These are phyloP conservation scores for Liopterus haemorrhoidalis DNA, from an alignment of 2,888 invertebrate species.

Conservation along the genomic window DNA sequence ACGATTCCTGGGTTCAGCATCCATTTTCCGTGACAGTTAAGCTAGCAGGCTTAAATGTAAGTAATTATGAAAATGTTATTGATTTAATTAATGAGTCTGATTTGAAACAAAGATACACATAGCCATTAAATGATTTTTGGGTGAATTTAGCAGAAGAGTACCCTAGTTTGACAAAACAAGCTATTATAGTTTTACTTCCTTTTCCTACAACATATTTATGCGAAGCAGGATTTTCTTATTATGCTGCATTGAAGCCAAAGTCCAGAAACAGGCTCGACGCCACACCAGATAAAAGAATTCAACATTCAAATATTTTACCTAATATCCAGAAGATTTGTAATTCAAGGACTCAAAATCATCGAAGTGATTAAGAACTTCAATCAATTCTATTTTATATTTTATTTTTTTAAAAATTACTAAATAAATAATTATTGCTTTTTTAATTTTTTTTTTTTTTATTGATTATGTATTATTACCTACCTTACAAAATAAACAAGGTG, in stretches of 20 bases:
- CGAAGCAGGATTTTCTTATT: conserved; percentile 12
- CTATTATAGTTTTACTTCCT: conserved; percentile 9
- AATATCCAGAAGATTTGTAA: conserved; percentile 13
- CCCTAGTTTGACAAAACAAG: conserved; percentile 7
- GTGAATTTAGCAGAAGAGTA: conserved; percentile 10
- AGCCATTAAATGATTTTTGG: conserved; percentile 11
- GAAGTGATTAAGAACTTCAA: conserved; percentile 10
- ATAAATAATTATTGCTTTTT: conserved; percentile 20
- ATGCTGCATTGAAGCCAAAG: conserved; percentile 14
- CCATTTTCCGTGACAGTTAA: conserved; percentile 7
- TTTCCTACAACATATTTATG: conserved; percentile 11
- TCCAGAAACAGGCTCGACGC: conserved; percentile 15
- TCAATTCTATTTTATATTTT: conserved; percentile 21
- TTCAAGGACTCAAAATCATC: conserved; percentile 11
- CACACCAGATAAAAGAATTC: conserved; percentile 10
- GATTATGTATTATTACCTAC: conserved; percentile 11
- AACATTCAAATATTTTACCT: conserved; percentile 15
- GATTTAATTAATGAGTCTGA: conserved; percentile 12
- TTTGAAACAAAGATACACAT: conserved; percentile 9
- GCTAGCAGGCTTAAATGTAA: too few relatives aligned
- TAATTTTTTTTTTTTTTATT: conserved; percentile 23
- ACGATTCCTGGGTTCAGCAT: conserved; percentile 16
- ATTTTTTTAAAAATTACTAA: conserved; percentile 17
- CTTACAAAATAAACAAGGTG: too few relatives aligned
- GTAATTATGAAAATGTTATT: conserved; percentile 10